Evolutionary conservation across 1,140 invertebrate genomes (phyloP).

Genomic region (Rhynchophorus ferrugineus): DNA sequence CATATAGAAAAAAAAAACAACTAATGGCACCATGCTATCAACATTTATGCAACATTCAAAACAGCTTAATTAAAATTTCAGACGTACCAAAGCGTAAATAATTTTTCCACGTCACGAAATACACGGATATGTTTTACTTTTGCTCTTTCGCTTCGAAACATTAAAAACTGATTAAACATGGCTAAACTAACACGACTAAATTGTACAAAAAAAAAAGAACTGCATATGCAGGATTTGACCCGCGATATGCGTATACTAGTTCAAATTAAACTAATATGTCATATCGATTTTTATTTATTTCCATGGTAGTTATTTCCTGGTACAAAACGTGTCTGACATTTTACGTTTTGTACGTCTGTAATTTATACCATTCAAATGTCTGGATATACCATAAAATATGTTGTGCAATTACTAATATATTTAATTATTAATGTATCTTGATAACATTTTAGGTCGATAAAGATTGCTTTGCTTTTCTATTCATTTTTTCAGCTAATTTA

Average conservation of each 20-base stretch:
- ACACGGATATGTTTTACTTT: background rate
- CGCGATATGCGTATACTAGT: background rate
- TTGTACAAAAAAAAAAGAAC: background rate
- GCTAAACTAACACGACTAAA: background rate
- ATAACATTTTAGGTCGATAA: too few species aligned
- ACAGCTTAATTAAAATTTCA: background rate
- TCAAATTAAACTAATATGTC: background rate
- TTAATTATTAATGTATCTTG: too few species aligned
- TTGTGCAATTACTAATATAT: too few species aligned
- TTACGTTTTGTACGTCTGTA: background rate
- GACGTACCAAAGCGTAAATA: constrained; percentile 3
- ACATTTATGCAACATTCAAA: constrained; percentile 16
- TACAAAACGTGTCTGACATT: too few species aligned
- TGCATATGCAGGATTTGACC: background rate
- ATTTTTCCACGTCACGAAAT: background rate
- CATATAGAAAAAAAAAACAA: constrained; percentile 4
- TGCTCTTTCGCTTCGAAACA: background rate
- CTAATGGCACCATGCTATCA: constrained; percentile 15
- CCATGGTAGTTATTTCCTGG: too few species aligned
- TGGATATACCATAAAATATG: too few species aligned
- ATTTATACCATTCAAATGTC: too few species aligned
- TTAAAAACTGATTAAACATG: background rate
- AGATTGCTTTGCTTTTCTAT: too few species aligned
- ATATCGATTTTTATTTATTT: background rate
- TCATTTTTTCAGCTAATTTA: too few species aligned